Evolutionary conservation across 2,888 invertebrate genomes (phyloP).

Genomic region (Philopedon plagiatum): DNA sequence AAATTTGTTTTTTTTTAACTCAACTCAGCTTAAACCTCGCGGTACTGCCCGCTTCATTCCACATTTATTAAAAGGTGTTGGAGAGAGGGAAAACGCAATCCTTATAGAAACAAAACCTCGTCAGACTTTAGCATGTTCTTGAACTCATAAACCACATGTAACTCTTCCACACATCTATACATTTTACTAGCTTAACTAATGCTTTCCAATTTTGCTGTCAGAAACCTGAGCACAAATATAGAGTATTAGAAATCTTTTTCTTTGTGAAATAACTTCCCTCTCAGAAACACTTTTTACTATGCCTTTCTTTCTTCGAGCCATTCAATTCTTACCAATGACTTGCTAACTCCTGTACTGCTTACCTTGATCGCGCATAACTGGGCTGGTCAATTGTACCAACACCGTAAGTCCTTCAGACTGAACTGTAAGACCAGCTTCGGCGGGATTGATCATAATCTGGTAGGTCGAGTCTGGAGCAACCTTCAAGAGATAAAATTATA

Average conservation of each 20-base stretch:
- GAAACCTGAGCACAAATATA: too few relatives aligned
- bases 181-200: neutral
- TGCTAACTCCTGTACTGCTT: constrained; percentile 52
- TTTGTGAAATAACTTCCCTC: too few relatives aligned
- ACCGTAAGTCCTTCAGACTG: constrained; percentile 85
- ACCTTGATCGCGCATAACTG: constrained; percentile 90
- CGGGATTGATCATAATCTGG: constrained; percentile 86
- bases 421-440: constrained; percentile 88
- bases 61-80: constrained; percentile 31
- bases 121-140: too few relatives aligned
- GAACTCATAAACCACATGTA: too few relatives aligned
- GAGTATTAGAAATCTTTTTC: too few relatives aligned
- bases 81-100: neutral
- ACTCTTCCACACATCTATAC: neutral
- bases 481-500: constrained; percentile 10
- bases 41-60: constrained; percentile 64
- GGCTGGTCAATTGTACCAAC: constrained; percentile 92
- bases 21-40: constrained; percentile 67
- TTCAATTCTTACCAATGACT: constrained; percentile 15
- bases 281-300: constrained; percentile 21
- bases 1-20: constrained; percentile 29
- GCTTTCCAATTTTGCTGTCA: neutral
- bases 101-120: too few relatives aligned
- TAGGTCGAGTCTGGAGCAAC: constrained; percentile 85
- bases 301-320: constrained; percentile 9